Evolutionary conservation across 2,113 vertebrate species (phyloP).

Genomic region (Channa maculata): DNA sequence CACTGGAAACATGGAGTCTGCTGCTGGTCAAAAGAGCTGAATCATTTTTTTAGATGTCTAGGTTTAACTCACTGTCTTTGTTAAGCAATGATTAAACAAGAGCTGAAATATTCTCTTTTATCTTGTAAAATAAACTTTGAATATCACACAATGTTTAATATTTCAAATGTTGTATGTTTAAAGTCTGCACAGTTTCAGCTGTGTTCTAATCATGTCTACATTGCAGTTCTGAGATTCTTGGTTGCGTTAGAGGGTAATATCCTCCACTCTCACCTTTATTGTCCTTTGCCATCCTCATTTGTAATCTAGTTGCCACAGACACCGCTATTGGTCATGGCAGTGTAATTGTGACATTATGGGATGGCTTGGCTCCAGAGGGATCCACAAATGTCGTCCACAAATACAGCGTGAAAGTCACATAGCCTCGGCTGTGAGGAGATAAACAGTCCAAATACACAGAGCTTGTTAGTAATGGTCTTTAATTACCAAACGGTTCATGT

Average conservation of each 20-base stretch:
- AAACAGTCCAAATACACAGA: slow-evolving; percentile 64
- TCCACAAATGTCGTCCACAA: slow-evolving; percentile 59
- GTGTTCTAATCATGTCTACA: slow-evolving; percentile 16
- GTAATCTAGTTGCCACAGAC: slow-evolving; percentile 67
- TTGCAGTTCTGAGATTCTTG: slow-evolving; percentile 36
- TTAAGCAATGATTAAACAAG: background rate
- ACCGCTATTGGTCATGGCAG: slow-evolving; percentile 63
- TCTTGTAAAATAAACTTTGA: no score
- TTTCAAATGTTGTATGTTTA: no score
- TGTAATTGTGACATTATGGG: slow-evolving; percentile 69
- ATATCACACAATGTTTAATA: no score
- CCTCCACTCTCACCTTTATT: slow-evolving; percentile 59
- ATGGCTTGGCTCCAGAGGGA: slow-evolving; percentile 62
- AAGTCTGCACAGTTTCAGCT: slow-evolving; percentile 4
- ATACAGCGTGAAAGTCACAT: slow-evolving; percentile 78
- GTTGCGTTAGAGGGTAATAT: slow-evolving; percentile 48
- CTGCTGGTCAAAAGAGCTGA: slow-evolving; percentile 24
- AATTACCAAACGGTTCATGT: slow-evolving; percentile 64
- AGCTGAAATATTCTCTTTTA: background rate
- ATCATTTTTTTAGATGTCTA: background rate
- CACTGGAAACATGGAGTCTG: slow-evolving; percentile 26
- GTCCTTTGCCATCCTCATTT: slow-evolving; percentile 71
- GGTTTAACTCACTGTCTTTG: background rate
- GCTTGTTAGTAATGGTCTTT: slow-evolving; percentile 73
- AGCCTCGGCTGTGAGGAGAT: slow-evolving; percentile 43